phyloP scores from a whole-genome alignment of 2,888 invertebrate species.

The Drosophila mulleri region DNA sequence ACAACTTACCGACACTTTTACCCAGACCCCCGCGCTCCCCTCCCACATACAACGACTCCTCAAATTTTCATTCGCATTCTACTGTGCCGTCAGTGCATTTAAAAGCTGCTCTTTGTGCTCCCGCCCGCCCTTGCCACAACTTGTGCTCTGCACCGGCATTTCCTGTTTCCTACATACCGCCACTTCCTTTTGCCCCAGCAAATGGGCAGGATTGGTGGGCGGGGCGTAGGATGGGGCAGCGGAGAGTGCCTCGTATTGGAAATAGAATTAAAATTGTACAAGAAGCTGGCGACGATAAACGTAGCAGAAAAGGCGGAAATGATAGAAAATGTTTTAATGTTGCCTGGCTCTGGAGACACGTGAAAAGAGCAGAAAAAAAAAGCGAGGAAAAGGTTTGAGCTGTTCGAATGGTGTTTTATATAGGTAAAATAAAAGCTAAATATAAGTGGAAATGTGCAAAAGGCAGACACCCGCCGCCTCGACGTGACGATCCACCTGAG shows the following conservation, averaged over 20 bases:
- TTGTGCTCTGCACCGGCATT: slow-evolving; percentile 39
- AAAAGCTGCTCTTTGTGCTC: slow-evolving; percentile 5
- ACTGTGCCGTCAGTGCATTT: slow-evolving; percentile 54
- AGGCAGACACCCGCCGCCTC: background rate
- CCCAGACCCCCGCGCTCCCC: no score
- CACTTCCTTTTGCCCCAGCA: slow-evolving; percentile 60
- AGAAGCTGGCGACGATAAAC: slow-evolving; percentile 60
- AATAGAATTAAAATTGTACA: slow-evolving; percentile 73
- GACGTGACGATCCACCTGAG: background rate
- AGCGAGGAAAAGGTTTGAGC: background rate
- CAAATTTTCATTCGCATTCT: slow-evolving; percentile 57
- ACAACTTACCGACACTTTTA: background rate
- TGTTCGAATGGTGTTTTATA: background rate
- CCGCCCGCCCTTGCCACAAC: slow-evolving; percentile 4
- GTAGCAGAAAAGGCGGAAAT: slow-evolving; percentile 68
- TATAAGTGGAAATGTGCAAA: background rate
- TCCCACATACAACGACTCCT: slow-evolving; percentile 18
- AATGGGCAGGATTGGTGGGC: no score
- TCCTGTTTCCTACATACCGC: slow-evolving; percentile 75
- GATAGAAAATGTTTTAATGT: slow-evolving; percentile 79
- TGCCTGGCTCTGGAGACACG: slow-evolving; percentile 32
- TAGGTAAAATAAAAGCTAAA: slow-evolving; percentile 8
- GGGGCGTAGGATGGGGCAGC: no score
- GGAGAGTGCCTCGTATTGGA: slow-evolving; percentile 46
- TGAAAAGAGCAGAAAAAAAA: background rate